Base-by-base conservation (phyloP, 2,797 vertebrate species). In the Pseudochromis fuscus region DNA sequence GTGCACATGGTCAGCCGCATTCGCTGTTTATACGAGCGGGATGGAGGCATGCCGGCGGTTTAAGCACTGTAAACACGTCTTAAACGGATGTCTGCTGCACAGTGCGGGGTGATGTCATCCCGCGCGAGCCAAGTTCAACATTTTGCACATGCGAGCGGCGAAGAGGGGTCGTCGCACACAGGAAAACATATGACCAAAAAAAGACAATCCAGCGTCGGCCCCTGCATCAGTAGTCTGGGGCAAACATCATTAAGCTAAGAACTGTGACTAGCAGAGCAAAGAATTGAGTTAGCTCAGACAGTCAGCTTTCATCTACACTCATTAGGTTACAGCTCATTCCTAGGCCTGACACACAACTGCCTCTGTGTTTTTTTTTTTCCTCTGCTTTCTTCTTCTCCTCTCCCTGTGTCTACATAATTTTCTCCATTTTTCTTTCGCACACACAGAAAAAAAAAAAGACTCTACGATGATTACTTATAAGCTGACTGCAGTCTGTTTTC, bases 251-350 rank as follows among this genome's bases (percentile, higher is more conserved):
- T 85, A 86, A 49, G 67, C 62, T 63, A 66, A 82, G 84, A 80
- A 83, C 68, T 85, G 82, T 84, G 89, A 88, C 90, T 82, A 89
- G 81, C 76, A 68, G 91, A 93, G 89, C 90, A 88, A 87, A 88
- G 84, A 90, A 90, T 86, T 89, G 84, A 90, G 85, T 91, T 87
- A 88, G 77, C 69, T 75, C 75, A 77, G 82, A 87, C 80, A 86
- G 85, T 89, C 90, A 77, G 82, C 85, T 89, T 88, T 91, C 83
- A 90, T 90, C 85, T 80, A 67, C 23, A 81, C 79, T 85, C 87
- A 86, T 90, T 88, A 88, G 58, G 53, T 82, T 85, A 83, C 86
- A 88, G 71, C 86, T 90, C 68, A 88, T 89, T 91, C 85, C 59
- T 45, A 78, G 79, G 64, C 73, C 77, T 61, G 67, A 78, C 78